Evolutionary conservation across 2,113 vertebrate genomes (phyloP).

Genomic region (Crypturellus undulatus): DNA sequence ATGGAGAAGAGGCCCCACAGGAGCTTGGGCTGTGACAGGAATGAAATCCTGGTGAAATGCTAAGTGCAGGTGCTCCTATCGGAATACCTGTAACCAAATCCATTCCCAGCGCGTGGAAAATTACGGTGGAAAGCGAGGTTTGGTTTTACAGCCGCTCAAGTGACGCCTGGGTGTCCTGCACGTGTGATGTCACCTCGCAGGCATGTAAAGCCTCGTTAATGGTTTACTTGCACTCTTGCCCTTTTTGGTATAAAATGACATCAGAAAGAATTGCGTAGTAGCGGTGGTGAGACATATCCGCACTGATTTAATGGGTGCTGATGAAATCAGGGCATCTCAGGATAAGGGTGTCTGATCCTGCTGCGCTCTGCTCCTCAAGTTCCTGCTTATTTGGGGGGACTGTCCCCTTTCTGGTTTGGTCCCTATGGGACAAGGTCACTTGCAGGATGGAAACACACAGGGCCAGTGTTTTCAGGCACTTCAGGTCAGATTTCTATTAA

Average conservation of each 20-base stretch:
- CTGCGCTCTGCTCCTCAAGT: neutral
- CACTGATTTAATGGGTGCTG: neutral
- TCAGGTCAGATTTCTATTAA: neutral
- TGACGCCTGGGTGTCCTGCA: neutral
- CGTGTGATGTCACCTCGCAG: neutral
- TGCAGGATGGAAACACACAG: neutral
- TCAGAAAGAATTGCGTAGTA: accelerated
- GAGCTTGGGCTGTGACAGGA: neutral
- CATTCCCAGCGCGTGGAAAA: neutral
- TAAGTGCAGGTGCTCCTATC: neutral
- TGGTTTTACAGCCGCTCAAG: neutral
- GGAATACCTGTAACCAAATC: slow-evolving; percentile 10
- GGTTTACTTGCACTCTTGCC: neutral
- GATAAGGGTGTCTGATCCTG: neutral
- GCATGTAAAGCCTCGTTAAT: neutral
- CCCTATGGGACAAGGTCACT: neutral
- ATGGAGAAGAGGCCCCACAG: neutral
- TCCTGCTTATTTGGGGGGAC: neutral
- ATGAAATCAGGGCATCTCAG: neutral
- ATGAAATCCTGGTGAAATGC: slow-evolving; percentile 27
- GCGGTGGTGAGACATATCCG: neutral
- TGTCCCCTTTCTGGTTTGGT: neutral
- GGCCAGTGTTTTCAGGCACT: neutral
- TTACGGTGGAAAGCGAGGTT: neutral
- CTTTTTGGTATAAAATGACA: neutral